A percentile compares a stretch with the other conserved stretches of the same genome.
Evolutionary conservation across 1,140 invertebrate species (phyloP).

Genomic region (Conus betulinus): DNA sequence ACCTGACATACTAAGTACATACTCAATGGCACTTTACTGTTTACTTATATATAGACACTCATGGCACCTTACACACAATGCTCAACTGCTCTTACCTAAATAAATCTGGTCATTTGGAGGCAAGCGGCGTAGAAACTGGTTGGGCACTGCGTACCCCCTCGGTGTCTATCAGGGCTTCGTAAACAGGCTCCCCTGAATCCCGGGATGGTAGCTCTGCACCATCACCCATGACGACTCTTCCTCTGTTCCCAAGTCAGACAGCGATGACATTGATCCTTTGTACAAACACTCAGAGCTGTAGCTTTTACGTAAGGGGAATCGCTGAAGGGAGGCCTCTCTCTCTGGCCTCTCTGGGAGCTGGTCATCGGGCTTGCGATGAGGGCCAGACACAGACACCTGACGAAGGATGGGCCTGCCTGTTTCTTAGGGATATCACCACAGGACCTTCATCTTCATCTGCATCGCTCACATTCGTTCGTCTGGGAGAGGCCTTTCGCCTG

Average conservation of each 20-base stretch:
- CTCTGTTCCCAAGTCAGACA: slow-evolving; percentile 32
- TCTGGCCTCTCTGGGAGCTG: slow-evolving; percentile 38
- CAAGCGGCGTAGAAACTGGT: slow-evolving; percentile 47
- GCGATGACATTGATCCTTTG: slow-evolving; percentile 31
- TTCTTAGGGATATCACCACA: slow-evolving; percentile 30
- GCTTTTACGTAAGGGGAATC: slow-evolving; percentile 50
- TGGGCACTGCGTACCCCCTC: slow-evolving; percentile 62
- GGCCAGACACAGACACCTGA: slow-evolving; percentile 15
- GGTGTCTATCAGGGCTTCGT: slow-evolving; percentile 55
- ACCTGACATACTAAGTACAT: too few relatives aligned
- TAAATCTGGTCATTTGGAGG: not conserved
- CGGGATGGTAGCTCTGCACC: slow-evolving; percentile 1
- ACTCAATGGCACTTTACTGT: too few relatives aligned
- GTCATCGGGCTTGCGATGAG: slow-evolving; percentile 30
- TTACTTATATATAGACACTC: too few relatives aligned
- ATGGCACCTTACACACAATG: not conserved
- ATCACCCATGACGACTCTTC: not conserved
- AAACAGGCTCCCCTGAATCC: slow-evolving; percentile 15
- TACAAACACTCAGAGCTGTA: slow-evolving; percentile 52
- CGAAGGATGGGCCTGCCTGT: slow-evolving; percentile 7
- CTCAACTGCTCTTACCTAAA: slow-evolving; percentile 27
- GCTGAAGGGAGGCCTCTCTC: not conserved
- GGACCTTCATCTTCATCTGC: slow-evolving; percentile 22
- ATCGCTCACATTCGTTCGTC: not conserved
- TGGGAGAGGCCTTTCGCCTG: not conserved